phyloP scores from a whole-genome alignment of 2,797 vertebrate species.

The Mallotus villosus region DNA sequence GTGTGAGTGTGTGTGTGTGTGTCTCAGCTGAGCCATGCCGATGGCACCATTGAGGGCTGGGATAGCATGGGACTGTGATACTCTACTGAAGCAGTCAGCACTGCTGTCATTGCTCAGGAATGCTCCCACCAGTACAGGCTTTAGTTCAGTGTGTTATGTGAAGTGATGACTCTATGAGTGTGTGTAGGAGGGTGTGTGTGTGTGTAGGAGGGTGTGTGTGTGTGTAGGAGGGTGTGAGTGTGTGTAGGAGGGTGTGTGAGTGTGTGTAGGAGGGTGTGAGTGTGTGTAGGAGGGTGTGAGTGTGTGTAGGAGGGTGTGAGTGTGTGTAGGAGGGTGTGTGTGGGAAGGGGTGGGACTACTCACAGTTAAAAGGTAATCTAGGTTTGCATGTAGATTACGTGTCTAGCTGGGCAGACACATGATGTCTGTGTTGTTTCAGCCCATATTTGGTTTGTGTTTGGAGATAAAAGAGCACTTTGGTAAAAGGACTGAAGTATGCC shows the following conservation, averaged over 20 bases:
- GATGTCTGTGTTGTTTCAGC: slow-evolving; percentile 13
- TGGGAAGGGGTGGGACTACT: background rate
- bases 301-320: slow-evolving; percentile 36
- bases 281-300: slow-evolving; percentile 32
- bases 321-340: slow-evolving; percentile 39
- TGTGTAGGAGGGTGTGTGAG: slow-evolving; percentile 37
- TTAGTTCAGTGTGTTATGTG: slow-evolving; percentile 37
- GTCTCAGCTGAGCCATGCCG: slow-evolving; percentile 11
- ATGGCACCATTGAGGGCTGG: slow-evolving; percentile 10
- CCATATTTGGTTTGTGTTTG: slow-evolving; percentile 40
- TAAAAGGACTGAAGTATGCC: slow-evolving; percentile 8
- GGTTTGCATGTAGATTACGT: too few species aligned
- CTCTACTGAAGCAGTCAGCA: slow-evolving; percentile 35
- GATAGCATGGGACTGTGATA: slow-evolving; percentile 28
- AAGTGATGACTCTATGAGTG: slow-evolving; percentile 36
- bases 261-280: slow-evolving; percentile 35
- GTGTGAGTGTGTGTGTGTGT: slow-evolving; percentile 10
- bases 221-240: slow-evolving; percentile 39
- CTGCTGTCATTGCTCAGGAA: slow-evolving; percentile 47
- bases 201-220: slow-evolving; percentile 24
- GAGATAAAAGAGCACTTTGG: slow-evolving; percentile 47
- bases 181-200: slow-evolving; percentile 40
- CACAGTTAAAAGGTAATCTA: too few species aligned
- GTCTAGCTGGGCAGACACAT: too few species aligned
- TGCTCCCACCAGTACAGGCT: slow-evolving; percentile 44